Percentiles rank a stretch among this genome's conserved stretches.
phyloP scores from a whole-genome alignment of 2,113 vertebrate genomes.

The Festucalex cinctus region DNA sequence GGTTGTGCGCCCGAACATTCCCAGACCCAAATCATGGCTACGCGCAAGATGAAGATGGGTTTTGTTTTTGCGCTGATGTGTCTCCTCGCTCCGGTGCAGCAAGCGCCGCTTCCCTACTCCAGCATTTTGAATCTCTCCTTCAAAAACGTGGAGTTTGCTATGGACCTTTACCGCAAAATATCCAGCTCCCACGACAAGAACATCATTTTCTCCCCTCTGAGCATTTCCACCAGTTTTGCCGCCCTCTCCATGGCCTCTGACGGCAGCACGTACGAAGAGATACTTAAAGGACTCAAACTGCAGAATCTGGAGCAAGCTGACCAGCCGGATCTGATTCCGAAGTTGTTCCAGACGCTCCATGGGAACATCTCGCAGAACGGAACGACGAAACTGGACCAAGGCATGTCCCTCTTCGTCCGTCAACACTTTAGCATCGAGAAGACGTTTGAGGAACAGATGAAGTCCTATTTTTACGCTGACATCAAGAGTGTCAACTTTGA shows the following conservation, averaged over 20 bases:
- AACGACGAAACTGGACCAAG: conserved; percentile 71
- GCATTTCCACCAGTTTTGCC: conserved; percentile 76
- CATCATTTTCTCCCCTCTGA: conserved; percentile 83
- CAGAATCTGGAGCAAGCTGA: conserved; percentile 49
- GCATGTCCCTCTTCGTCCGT: conserved; percentile 77
- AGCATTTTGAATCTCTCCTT: conserved; percentile 74
- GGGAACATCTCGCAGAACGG: conserved; percentile 72
- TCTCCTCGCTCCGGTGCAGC: conserved; percentile 32
- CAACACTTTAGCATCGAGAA: conserved; percentile 67
- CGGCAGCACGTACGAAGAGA: conserved; percentile 73
- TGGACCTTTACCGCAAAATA: conserved; percentile 85
- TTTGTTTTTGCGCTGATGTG: conserved; percentile 43
- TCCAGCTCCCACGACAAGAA: conserved; percentile 81
- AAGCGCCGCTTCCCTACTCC: conserved; percentile 23
- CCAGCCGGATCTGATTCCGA: conserved; percentile 62
- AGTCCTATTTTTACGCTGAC: conserved; percentile 78
- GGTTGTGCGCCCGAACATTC: conserved; percentile 11
- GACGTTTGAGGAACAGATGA: conserved; percentile 74
- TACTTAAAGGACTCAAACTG: conserved; percentile 74
- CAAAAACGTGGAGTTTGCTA: conserved; percentile 82
- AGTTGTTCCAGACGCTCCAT: conserved; percentile 76
- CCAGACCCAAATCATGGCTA: conserved; percentile 3
- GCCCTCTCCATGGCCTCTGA: conserved; percentile 72
- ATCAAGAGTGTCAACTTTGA: conserved; percentile 74
- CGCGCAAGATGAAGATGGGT: conserved; percentile 44